Base-by-base conservation (phyloP, 2,888 invertebrate genomes). In the Priocnemis perturbator region DNA sequence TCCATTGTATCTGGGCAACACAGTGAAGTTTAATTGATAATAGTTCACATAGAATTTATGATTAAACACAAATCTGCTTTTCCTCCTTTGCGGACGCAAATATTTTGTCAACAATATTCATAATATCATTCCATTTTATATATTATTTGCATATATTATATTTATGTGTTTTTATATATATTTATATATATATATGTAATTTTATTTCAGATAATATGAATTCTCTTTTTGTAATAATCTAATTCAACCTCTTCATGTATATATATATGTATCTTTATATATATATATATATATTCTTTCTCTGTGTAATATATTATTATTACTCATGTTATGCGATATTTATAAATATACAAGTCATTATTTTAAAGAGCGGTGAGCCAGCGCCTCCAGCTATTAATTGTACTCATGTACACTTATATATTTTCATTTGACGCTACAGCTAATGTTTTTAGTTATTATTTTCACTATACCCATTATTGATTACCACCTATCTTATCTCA, bases 271-370 rank as follows among this genome's bases (percentile, higher is more conserved):
- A 61, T 67, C 52, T 52, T 37, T 65, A 45, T 69, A 20, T 75
- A 37, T 69, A 58, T 74, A 64, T 78, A 59, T 72, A 67, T 77
- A 50, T 61, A n/a, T 64, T 81, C 67, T 78, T 67, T 79, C 72
- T 74, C 67, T 80, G 66, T 72, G 69, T 76, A 79, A 76, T 84
- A 80, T 79, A 74, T 81, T 84, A 81, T 77, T 66, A 72, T 83
- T 81, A 83, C 81, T 86, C 81, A 78, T 80, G 78, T 84, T 86
- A 79, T 82, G 79, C 77, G 74, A 83, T 88, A 88, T 88, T 87
- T 88, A 88, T 88, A 88, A 88, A 88, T 88, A 86, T 88, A 88
- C 87, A 88, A 86, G 83, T 87, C 80, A 81, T 85, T 78, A 78
- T 83, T 79, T 71, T 83, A 79, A 85, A 85, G 84, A 85, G 81